A percentile compares a stretch with the other conserved stretches of the same genome.
phyloP scores from a whole-genome alignment of 2,797 vertebrate genomes.

The Spinus olivaceus region DNA sequence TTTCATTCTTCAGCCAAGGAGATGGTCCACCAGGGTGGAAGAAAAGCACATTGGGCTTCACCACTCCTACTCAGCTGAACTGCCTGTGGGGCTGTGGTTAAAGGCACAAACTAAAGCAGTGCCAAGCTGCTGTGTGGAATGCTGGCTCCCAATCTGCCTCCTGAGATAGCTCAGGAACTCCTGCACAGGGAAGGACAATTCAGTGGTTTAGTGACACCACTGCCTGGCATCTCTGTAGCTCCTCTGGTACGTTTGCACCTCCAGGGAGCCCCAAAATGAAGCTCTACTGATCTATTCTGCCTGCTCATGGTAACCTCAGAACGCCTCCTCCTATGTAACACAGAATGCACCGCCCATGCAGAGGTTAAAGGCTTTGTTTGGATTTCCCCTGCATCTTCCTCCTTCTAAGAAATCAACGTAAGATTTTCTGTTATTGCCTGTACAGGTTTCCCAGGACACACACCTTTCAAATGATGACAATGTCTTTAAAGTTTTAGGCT shows the following conservation, averaged over 20 bases:
- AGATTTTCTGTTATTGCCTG: background rate
- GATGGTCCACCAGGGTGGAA: background rate
- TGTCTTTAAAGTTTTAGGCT: background rate
- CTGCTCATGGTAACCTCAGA: background rate
- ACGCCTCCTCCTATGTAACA: background rate
- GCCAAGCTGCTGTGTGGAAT: background rate
- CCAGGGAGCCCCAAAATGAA: background rate
- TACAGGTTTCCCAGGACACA: background rate
- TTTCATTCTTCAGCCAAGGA: background rate
- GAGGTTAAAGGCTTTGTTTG: background rate
- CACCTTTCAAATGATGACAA: background rate
- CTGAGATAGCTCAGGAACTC: background rate
- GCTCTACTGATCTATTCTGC: background rate
- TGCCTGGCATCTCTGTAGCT: background rate
- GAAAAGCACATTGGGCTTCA: background rate
- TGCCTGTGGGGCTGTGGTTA: background rate
- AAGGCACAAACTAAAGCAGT: background rate
- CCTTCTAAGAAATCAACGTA: background rate
- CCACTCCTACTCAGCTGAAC: background rate
- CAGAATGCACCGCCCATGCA: fast-evolving
- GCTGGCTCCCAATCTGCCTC: background rate
- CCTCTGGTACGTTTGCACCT: background rate
- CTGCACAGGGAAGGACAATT: background rate
- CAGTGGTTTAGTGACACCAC: background rate
- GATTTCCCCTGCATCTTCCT: background rate